Conservation (phyloP, 1,140 invertebrate genomes). For the Vanessa tameamea region DNA sequence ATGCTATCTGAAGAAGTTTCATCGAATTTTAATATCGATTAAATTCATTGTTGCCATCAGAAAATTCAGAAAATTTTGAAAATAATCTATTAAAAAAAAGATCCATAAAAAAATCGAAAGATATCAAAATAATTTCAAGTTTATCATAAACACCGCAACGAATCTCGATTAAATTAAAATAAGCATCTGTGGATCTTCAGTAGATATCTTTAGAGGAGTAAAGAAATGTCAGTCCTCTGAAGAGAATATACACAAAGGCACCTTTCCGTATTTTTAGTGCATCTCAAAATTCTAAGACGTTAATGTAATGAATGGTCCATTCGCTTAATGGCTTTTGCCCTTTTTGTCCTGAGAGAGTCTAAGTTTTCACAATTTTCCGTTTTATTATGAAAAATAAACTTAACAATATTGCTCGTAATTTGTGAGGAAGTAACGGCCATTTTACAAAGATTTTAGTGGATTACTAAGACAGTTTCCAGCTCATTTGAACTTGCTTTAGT, state of each 20-base stretch:
- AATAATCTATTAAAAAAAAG: too few relatives aligned
- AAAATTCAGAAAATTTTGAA: too few relatives aligned
- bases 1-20: background rate
- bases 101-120: background rate
- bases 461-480: conserved; percentile 13
- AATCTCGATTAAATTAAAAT: conserved; percentile 8
- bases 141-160: background rate
- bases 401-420: background rate
- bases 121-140: background rate
- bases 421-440: background rate
- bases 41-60: conserved; percentile 6
- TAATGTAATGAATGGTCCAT: conserved; percentile 31
- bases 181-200: background rate
- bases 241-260: conserved; percentile 23
- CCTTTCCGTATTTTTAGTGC: conserved; percentile 18
- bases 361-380: background rate
- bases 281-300: conserved; percentile 25
- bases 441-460: conserved; percentile 21
- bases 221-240: conserved; percentile 11
- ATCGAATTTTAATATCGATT: conserved; percentile 6
- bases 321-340: conserved; percentile 23
- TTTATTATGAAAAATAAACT: background rate
- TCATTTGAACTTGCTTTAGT: conserved; percentile 30
- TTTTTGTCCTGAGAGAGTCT: background rate
- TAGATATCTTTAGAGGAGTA: conserved; percentile 6